Evolutionary conservation across 1,140 invertebrate species (phyloP).

Genomic region (Psilanteris sp.): DNA sequence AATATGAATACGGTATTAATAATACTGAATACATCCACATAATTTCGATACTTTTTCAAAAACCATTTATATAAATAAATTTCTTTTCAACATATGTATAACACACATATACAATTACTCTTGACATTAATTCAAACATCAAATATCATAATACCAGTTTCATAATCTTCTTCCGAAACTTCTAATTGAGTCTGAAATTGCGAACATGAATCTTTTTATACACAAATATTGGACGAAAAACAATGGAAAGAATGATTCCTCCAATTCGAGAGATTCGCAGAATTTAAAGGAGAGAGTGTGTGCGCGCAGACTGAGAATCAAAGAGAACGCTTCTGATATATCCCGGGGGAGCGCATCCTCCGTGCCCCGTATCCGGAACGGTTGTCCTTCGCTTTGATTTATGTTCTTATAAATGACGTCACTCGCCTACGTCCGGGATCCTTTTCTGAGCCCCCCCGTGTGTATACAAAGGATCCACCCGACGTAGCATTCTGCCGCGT

Average conservation of each 20-base stretch:
- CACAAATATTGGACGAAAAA: too few relatives aligned
- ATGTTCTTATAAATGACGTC: conserved; percentile 81
- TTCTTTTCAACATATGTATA: too few relatives aligned
- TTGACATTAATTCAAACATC: too few relatives aligned
- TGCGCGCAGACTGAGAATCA: conserved; percentile 49
- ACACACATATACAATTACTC: too few relatives aligned
- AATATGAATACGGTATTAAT: too few relatives aligned
- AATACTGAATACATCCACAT: too few relatives aligned
- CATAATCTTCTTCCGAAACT: too few relatives aligned
- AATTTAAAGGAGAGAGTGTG: conserved; percentile 27
- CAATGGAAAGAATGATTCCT: conserved; percentile 1
- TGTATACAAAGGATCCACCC: conserved; percentile 79
- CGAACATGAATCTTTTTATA: too few relatives aligned
- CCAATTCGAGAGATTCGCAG: conserved; percentile 16
- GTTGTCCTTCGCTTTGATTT: conserved; percentile 79
- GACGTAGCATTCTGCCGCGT: conserved; percentile 77
- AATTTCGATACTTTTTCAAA: too few relatives aligned
- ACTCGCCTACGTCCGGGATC: conserved; percentile 73
- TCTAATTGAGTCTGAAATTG: too few relatives aligned
- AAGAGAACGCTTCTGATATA: conserved; percentile 65
- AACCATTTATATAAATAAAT: too few relatives aligned
- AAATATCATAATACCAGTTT: too few relatives aligned
- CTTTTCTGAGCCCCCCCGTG: conserved; percentile 62
- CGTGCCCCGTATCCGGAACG: conserved; percentile 72
- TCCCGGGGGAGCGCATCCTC: conserved; percentile 70